These are phyloP conservation scores for Hemaris fuciformis DNA, from an alignment of 2,888 invertebrate genomes.

Conservation along the genomic window DNA sequence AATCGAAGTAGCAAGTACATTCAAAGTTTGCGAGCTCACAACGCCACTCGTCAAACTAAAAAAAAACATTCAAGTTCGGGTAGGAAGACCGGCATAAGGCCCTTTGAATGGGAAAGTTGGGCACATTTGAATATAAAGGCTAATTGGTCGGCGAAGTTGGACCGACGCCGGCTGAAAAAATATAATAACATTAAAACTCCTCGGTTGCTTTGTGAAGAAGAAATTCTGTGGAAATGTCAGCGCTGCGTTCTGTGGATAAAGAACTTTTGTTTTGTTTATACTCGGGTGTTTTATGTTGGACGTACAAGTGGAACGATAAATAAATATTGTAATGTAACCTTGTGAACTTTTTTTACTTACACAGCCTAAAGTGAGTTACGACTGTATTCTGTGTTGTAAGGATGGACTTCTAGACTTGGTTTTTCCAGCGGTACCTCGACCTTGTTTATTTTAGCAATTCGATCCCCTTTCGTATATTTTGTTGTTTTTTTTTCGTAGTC, in stretches of 20 bases:
- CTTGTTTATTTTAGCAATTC: too few species aligned
- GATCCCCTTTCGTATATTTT: too few species aligned
- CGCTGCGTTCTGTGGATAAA: not conserved
- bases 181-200: conserved; percentile 35
- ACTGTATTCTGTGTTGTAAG: too few species aligned
- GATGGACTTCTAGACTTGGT: too few species aligned
- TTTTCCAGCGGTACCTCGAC: too few species aligned
- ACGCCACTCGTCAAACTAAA: not conserved
- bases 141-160: conserved; percentile 40
- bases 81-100: conserved; percentile 19
- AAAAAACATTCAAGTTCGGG: not conserved
- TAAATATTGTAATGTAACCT: too few species aligned
- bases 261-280: not conserved
- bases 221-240: conserved; percentile 1
- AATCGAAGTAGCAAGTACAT: not conserved
- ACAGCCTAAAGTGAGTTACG: too few species aligned
- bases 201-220: conserved; percentile 9
- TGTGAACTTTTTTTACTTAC: too few species aligned
- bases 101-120: conserved; percentile 42
- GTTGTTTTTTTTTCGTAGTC: too few species aligned
- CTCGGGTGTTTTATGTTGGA: too few species aligned
- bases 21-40: not conserved
- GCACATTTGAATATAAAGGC: conserved; percentile 43
- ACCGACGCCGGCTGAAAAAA: conserved; percentile 22
- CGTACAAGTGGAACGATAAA: too few species aligned